phyloP scores from a whole-genome alignment of 2,888 invertebrate genomes.

The Epinotia brunnichana region DNA sequence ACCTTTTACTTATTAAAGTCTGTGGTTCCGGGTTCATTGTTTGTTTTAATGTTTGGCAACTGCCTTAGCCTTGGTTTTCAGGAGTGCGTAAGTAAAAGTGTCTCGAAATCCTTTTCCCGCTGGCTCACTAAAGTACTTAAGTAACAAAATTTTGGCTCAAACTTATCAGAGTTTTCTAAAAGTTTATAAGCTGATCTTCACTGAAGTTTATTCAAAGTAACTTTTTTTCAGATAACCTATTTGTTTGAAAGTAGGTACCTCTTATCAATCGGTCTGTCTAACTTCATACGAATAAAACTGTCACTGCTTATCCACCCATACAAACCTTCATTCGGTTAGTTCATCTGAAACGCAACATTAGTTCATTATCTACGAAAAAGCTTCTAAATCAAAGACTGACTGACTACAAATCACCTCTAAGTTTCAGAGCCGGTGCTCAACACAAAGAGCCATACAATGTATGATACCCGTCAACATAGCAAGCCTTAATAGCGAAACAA shows the following conservation, averaged over 20 bases:
- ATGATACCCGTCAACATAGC: slow-evolving; percentile 57
- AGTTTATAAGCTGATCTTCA: not conserved
- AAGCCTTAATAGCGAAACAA: slow-evolving; percentile 78
- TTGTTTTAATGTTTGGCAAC: slow-evolving; percentile 21
- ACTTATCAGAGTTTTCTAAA: not conserved
- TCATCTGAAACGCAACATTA: not conserved
- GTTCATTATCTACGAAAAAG: not conserved
- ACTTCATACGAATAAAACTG: slow-evolving; percentile 19
- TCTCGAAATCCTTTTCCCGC: not conserved
- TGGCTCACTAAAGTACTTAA: not conserved
- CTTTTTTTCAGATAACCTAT: too few species aligned
- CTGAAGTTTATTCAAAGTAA: too few species aligned
- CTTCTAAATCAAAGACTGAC: slow-evolving; percentile 10
- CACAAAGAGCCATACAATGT: slow-evolving; percentile 55
- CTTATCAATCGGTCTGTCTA: not conserved
- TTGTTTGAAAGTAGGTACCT: too few species aligned
- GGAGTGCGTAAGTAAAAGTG: not conserved
- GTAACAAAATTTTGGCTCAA: not conserved
- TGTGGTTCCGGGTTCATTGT: slow-evolving; percentile 24
- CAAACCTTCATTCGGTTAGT: not conserved
- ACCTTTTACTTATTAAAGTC: slow-evolving; percentile 43
- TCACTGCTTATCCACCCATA: slow-evolving; percentile 28
- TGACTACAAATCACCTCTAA: slow-evolving; percentile 10
- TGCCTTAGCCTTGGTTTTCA: not conserved
- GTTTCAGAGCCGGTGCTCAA: slow-evolving; percentile 19